These are phyloP conservation scores for Euthynnus affinis DNA, from an alignment of 2,797 vertebrate genomes.

Conservation along the genomic window DNA sequence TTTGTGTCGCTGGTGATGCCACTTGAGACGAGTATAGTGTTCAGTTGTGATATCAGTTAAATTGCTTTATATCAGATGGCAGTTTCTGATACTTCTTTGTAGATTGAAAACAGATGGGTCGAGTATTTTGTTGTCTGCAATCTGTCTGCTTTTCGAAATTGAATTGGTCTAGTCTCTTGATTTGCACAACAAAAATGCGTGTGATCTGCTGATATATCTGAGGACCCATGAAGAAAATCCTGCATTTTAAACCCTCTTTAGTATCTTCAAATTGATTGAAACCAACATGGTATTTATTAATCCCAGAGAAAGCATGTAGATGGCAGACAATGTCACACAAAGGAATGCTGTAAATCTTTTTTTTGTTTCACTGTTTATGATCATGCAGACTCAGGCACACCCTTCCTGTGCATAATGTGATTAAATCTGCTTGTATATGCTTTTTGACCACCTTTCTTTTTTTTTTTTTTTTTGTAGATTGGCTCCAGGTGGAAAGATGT, in stretches of 20 bases:
- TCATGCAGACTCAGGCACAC: not conserved
- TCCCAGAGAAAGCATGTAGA: not conserved
- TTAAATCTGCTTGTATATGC: not conserved
- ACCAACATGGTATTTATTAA: not conserved
- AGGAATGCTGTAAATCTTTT: not conserved
- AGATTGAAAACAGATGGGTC: constrained; percentile 31
- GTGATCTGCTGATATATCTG: not conserved
- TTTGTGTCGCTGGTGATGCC: not conserved
- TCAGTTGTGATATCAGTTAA: constrained; percentile 5
- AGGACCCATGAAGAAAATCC: not conserved
- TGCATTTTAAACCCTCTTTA: constrained; percentile 7
- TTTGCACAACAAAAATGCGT: not conserved
- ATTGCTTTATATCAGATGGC: not conserved
- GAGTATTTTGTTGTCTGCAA: not conserved
- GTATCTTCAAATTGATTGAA: not conserved
- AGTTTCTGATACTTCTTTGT: constrained; percentile 12
- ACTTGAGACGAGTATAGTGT: not conserved
- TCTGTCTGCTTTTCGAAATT: constrained; percentile 15
- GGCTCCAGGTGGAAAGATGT: constrained; percentile 97
- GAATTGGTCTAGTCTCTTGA: not conserved
- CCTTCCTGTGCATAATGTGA: not conserved
- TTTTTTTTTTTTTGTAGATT: constrained; percentile 82
- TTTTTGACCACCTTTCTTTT: constrained; percentile 11
- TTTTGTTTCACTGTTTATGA: not conserved
- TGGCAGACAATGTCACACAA: not conserved